Evolutionary conservation across 1,140 invertebrate genomes (phyloP).

Genomic region (Onthophagus taurus): DNA sequence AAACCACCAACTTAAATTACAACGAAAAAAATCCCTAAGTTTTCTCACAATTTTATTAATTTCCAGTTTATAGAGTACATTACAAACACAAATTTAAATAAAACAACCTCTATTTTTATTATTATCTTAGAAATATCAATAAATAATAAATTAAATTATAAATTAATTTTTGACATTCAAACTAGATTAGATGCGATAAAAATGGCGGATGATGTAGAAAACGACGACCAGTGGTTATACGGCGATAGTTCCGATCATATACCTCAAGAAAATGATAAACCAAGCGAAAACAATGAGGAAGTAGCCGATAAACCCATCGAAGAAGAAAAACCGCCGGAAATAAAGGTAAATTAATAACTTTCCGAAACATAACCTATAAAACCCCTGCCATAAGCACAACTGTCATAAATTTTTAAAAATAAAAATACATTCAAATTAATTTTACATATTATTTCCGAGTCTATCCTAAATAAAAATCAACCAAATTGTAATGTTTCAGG

Average conservation of each 20-base stretch:
- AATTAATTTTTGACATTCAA: background rate
- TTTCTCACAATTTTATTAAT: no score
- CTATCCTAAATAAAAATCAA: no score
- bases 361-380: background rate
- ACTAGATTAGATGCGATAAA: slow-evolving; percentile 16
- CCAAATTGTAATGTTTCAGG: no score
- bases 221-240: slow-evolving; percentile 58
- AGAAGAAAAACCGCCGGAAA: slow-evolving; percentile 28
- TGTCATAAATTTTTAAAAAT: no score
- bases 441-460: no score
- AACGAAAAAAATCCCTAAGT: background rate
- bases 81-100: no score
- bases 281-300: slow-evolving; percentile 28
- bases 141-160: background rate
- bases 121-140: background rate
- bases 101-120: background rate
- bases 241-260: slow-evolving; percentile 41
- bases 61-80: no score
- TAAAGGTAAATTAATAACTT: slow-evolving; percentile 15
- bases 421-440: no score
- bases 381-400: no score
- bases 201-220: slow-evolving; percentile 49
- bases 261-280: slow-evolving; percentile 22
- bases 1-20: background rate
- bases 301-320: slow-evolving; percentile 2